Base-by-base conservation (phyloP, 2,113 vertebrate species). In the Dolichallabes microphthalmus region DNA sequence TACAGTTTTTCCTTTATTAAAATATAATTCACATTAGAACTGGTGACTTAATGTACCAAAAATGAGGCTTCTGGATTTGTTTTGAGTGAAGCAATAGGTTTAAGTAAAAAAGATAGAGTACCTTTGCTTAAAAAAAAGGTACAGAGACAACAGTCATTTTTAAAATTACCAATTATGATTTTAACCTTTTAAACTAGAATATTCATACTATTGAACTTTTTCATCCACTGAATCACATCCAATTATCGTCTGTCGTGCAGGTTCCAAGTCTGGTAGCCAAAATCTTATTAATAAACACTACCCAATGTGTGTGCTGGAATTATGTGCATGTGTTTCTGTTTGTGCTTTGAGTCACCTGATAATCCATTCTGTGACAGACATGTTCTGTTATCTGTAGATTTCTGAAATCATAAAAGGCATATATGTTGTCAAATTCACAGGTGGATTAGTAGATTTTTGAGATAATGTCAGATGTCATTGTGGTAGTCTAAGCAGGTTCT, bases 311-410 rank as follows among this genome's bases (percentile, higher is more conserved):
- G 68, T 39, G 9, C 20, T 57, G 60, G 55, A 20, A 7, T 9
- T 53, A 45, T 71, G 63, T 82, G n/a, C 64, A 20, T 58, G 7
- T 30, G 30, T 50, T 27, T 74, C 15, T n/a, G 5, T 20, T 50
- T 63, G 32, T 55, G 14, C 61, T 14, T 27, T 61, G 17, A 53
- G 30, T 57, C 74, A 85, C 25, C 57, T 80, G 83, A 79, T 63
- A 25, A 81, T 61, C 32, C 77, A 5, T 6, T 39, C 25, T 39
- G 15, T 81, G 78, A 86, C 19, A 63, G 77, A 74, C 58, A 64
- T 50, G 57, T 73, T 77, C 84, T 80, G 57, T 63, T 81, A 80
- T 73, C 84, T 68, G 52, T 22, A 66, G 80, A 71, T 84, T 84
- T 63, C 35, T 39, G 55, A 74, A 69, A 80, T 85, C 19, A 52